Evolutionary conservation across 1,140 invertebrate genomes (phyloP), one percentile per base, ranked within the genome.

Genomic region (Drosophila bifasciata): DNA sequence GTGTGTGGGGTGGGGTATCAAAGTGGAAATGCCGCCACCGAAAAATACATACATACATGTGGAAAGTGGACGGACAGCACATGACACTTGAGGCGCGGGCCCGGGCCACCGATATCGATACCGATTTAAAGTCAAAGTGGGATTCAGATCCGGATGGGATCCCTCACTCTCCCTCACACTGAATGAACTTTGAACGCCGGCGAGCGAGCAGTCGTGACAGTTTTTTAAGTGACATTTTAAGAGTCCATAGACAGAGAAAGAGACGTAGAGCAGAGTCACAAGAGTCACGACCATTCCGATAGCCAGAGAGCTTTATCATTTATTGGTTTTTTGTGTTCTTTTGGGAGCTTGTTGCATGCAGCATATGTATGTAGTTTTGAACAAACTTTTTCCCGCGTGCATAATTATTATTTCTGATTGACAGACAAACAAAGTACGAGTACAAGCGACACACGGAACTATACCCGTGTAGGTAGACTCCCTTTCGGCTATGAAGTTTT

Each of bases 11-110:
- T 63, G 64, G 61, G 61, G 46, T 68, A 53, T 85, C 80, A 85
- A 85, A 85, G 80, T 49, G 53, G 59, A 80, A 85, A 70, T 40
- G 81, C 80, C 80, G 81, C 73, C 49, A 25, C 49, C 48, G 46
- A 52, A 70, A 81, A 76, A 76, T 66, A 63, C 32, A 64, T 40
- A 81, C 73, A 76, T 66, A 63, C 32, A 64, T 40, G 64, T 50
- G 40, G 66, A 86, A 85, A 85, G 79, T 85, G 80, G 64, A 36
- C 11, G 23, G 9, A 61, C 68, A 56, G 51, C 64, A 67, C 62
- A 68, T 68, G 70, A 73, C 70, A 73, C 51, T 56, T 73, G 70
- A 55, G 32, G 11, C 32, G 32, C 32, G 19, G 19, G 19, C 19
- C 28, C 28, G 1, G 8, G 1, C 2, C 2, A 11, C 32, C 32